Evolutionary conservation across 2,797 vertebrate genomes (phyloP).

Genomic region (Squalus acanthias): DNA sequence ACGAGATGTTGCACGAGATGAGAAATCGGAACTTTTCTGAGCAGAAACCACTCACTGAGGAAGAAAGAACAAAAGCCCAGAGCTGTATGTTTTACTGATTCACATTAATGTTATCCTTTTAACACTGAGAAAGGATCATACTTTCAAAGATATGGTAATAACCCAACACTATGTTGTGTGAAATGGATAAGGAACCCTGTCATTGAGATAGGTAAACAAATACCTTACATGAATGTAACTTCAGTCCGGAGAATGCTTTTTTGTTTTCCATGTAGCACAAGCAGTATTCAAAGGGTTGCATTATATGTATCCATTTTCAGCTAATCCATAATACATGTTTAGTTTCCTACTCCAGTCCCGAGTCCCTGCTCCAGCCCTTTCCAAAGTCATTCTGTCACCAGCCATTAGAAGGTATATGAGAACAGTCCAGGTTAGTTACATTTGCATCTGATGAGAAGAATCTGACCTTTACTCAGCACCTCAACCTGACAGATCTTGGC

Average conservation of each 20-base stretch:
- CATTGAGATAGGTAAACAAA: neutral
- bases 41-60: constrained; percentile 59
- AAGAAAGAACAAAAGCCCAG: constrained; percentile 69
- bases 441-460: too few species aligned
- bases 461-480: too few species aligned
- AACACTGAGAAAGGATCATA: neutral
- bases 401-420: too few species aligned
- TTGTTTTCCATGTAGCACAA: neutral
- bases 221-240: neutral
- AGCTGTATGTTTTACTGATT: constrained; percentile 64
- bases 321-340: neutral
- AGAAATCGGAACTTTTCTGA: constrained; percentile 62
- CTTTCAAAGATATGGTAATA: neutral
- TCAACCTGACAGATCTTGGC: too few species aligned
- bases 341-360: neutral
- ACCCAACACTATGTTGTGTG: constrained; percentile 52
- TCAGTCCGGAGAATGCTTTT: neutral
- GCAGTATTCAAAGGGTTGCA: neutral
- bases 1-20: constrained; percentile 71
- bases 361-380: neutral
- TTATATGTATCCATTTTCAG: neutral
- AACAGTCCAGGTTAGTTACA: too few species aligned
- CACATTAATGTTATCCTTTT: neutral
- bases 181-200: neutral
- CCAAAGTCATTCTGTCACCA: neutral